Percentiles rank a stretch among this genome's conserved stretches.
phyloP scores from a whole-genome alignment of 2,888 invertebrate genomes.

The Epinotia demarniana region DNA sequence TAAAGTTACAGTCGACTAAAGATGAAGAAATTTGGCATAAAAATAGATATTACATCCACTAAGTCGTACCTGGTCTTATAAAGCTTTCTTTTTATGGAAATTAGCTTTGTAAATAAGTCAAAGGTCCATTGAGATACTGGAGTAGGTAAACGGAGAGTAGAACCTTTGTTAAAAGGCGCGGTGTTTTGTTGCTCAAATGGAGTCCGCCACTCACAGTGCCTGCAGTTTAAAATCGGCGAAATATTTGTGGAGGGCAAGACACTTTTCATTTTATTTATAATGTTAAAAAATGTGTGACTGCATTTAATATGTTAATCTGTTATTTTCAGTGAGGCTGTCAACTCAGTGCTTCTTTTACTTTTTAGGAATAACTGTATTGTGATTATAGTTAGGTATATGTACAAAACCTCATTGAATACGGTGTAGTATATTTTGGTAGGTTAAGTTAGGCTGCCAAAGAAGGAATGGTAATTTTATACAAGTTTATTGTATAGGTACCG shows the following conservation, averaged over 20 bases:
- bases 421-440: no score
- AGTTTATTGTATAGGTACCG: no score
- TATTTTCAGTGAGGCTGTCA: no score
- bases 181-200: conserved; percentile 47
- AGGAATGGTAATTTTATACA: no score
- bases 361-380: no score
- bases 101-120: conserved; percentile 48
- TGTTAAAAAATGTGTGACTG: no score
- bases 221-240: conserved; percentile 11
- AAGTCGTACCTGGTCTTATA: background rate
- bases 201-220: background rate
- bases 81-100: conserved; percentile 41
- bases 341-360: no score
- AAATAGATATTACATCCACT: background rate
- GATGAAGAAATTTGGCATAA: background rate
- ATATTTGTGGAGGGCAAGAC: background rate
- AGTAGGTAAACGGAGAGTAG: conserved; percentile 44
- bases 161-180: conserved; percentile 53
- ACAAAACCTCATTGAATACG: no score
- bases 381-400: no score
- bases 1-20: no score
- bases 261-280: background rate
- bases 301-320: no score
- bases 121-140: conserved; percentile 50
- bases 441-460: no score